A percentile compares a stretch with the other conserved stretches of the same genome.
These are phyloP conservation scores for Pachypsylla venusta DNA, from an alignment of 1,140 invertebrate species.

Conservation along the genomic window DNA sequence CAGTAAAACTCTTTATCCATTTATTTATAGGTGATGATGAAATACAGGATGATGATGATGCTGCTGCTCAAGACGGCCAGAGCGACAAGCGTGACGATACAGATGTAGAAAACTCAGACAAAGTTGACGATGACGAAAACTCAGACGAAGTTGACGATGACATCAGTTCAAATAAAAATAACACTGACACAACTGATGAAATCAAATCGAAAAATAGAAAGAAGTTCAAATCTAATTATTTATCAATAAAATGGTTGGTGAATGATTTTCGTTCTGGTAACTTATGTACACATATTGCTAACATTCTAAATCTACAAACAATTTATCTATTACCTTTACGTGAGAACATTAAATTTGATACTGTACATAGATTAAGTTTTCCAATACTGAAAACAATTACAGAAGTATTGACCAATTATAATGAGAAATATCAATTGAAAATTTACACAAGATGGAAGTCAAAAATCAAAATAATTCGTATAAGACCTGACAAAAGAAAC, in stretches of 20 bases:
- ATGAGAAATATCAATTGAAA: not conserved
- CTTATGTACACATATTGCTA: not conserved
- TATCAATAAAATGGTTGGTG: not conserved
- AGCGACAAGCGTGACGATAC: too few relatives aligned
- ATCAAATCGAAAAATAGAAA: not conserved
- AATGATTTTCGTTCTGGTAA: not conserved
- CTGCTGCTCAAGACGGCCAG: too few relatives aligned
- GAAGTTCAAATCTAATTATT: not conserved
- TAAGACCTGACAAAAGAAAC: too few relatives aligned
- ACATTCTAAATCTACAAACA: not conserved
- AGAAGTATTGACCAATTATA: not conserved
- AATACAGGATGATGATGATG: too few relatives aligned
- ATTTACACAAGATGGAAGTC: not conserved
- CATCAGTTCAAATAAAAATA: not conserved
- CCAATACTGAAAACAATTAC: not conserved
- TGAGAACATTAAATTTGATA: not conserved
- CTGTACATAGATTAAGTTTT: not conserved
- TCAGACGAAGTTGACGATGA: not conserved
- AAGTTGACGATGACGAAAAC: not conserved
- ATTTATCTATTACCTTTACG: not conserved
- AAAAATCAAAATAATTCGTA: not conserved
- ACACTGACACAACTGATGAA: not conserved
- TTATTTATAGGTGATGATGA: too few relatives aligned
- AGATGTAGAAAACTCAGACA: too few relatives aligned
- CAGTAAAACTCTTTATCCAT: too few relatives aligned